Evolutionary conservation across 2,113 vertebrate species (phyloP), one percentile per base, ranked within the genome.

Genomic region (Bufo bufo): DNA sequence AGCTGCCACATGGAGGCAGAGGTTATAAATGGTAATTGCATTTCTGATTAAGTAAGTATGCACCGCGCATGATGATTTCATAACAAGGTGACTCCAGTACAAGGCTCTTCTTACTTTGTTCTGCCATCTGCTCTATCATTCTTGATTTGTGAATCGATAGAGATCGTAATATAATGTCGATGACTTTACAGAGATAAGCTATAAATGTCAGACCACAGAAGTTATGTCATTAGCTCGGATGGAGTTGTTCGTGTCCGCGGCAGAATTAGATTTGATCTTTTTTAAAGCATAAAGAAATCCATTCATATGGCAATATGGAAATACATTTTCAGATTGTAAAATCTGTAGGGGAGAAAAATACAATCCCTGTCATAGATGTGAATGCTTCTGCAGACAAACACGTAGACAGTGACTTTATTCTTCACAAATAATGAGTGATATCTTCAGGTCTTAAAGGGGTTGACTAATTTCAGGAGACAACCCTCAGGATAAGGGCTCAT

Each of bases 21-120:
- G 87, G 87, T 88, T 83, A 88, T 65, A 54, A 71, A 77, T 65
- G 80, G 80, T 88, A 88, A 88, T 88, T 88, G 87, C 87, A 88
- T 88, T 88, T 88, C 80, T 88, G 87, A 88, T 88, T 52, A 82
- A 83, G 80, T 82, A 43, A 56, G 54, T 81, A 88, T 82, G 79
- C 79, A 19, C 69, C 63, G 17, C 77, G 87, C 80, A 83, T 77
- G 69, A 83, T 88, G 69, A 82, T 88, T 83, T 10, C 58, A 54
- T 63, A 65, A 83, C 87, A 88, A 77, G 80, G 71, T 77, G 71
- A 83, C 87, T 88, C 13, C 47, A 14, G 54, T 65, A 52, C 61
- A 50, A 74, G 56, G 58, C 6, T 49, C 50, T 6, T 50, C 13
- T 43, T 17, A n/a, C 23, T 45, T 58, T 75, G 54, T 71, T 58